These are phyloP conservation scores for Leucophora obtusa DNA, from an alignment of 2,888 invertebrate species.

Conservation along the genomic window DNA sequence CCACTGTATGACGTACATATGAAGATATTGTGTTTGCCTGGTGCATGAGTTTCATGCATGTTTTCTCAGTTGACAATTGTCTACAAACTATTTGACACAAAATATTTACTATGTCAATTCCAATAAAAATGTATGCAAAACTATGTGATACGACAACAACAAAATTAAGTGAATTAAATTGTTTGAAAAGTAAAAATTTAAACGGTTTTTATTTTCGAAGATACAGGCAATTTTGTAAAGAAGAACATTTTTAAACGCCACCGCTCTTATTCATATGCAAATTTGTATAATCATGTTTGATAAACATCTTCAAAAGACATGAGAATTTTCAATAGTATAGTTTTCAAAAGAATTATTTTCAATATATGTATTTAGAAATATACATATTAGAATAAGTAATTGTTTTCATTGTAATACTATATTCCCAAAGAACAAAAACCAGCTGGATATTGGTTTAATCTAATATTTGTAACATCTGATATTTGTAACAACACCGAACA, in stretches of 20 bases:
- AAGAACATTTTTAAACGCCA: constrained; percentile 40
- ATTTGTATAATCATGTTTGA: constrained; percentile 7
- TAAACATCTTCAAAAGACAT: background rate
- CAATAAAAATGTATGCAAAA: constrained; percentile 47
- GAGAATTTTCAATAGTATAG: background rate
- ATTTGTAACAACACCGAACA: too few relatives aligned
- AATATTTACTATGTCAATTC: constrained; percentile 62
- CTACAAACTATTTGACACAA: constrained; percentile 57
- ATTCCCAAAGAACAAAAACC: too few relatives aligned
- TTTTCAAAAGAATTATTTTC: too few relatives aligned
- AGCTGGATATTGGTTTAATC: too few relatives aligned
- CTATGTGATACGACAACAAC: constrained; percentile 20
- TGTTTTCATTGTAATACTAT: too few relatives aligned
- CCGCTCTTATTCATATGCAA: constrained; percentile 26
- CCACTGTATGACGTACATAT: too few relatives aligned
- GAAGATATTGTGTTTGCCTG: background rate
- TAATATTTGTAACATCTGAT: too few relatives aligned
- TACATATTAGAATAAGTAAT: too few relatives aligned
- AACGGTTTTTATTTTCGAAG: background rate
- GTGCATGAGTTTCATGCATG: constrained; percentile 30
- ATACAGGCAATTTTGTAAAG: background rate
- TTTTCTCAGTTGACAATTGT: constrained; percentile 51
- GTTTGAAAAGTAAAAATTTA: constrained; percentile 26
- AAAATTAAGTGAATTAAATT: constrained; percentile 42
- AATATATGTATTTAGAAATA: too few relatives aligned